phyloP scores from a whole-genome alignment of 2,113 vertebrate species.

The Oryzias curvinotus region DNA sequence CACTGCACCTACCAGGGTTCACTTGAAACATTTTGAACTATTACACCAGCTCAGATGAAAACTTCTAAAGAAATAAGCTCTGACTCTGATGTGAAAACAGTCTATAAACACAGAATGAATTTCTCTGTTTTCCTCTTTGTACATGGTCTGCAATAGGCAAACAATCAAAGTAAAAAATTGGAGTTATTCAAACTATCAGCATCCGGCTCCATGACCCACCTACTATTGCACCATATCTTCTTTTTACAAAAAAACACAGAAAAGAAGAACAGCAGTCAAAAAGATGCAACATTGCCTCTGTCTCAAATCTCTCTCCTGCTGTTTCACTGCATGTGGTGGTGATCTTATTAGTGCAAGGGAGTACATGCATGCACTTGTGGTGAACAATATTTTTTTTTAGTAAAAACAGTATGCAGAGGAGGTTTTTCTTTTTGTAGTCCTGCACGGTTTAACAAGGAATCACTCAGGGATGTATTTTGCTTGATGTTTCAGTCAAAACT shows the following conservation, averaged over 20 bases:
- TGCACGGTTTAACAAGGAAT: constrained; percentile 49
- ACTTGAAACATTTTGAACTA: too few relatives aligned
- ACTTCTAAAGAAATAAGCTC: too few relatives aligned
- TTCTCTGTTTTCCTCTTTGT: too few relatives aligned
- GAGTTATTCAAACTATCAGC: too few relatives aligned
- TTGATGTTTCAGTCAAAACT: constrained; percentile 40
- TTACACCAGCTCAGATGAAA: too few relatives aligned
- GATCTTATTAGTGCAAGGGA: constrained; percentile 54
- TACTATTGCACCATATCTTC: too few relatives aligned
- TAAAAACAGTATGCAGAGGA: constrained; percentile 41
- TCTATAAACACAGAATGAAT: too few relatives aligned
- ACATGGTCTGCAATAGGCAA: too few relatives aligned
- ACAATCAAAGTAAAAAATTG: too few relatives aligned
- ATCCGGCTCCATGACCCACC: too few relatives aligned
- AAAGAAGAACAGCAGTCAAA: constrained; percentile 38
- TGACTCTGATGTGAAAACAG: too few relatives aligned
- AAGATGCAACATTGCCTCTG: constrained; percentile 37
- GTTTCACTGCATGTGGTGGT: constrained; percentile 45
- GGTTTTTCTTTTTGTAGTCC: constrained; percentile 35
- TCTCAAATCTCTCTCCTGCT: constrained; percentile 42
- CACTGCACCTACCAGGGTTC: too few relatives aligned
- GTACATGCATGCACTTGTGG: constrained; percentile 23
- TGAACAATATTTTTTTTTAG: constrained; percentile 31
- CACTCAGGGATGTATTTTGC: constrained; percentile 43
- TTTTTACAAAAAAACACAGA: constrained; percentile 9